These are phyloP conservation scores for Chironomus tentans DNA, from an alignment of 2,888 invertebrate species.

Conservation along the genomic window DNA sequence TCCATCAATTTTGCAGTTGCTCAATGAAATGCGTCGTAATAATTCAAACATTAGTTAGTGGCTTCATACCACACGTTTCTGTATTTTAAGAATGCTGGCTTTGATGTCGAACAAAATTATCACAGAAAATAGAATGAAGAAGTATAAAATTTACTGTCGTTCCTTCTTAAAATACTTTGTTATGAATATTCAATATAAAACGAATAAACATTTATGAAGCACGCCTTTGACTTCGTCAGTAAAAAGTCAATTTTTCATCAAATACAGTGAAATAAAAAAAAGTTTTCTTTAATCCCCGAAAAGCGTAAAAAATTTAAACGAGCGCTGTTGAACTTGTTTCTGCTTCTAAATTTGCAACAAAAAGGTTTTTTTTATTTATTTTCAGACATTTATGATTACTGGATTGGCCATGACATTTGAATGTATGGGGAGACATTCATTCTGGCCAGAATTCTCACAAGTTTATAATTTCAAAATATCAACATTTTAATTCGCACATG, in stretches of 20 bases:
- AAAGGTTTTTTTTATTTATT: background rate
- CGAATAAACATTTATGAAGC: background rate
- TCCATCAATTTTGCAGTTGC: no score
- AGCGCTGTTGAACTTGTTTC: background rate
- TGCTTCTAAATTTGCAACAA: background rate
- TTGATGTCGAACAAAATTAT: no score
- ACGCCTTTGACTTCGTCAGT: background rate
- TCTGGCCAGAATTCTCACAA: background rate
- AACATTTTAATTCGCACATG: background rate
- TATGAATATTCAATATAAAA: background rate
- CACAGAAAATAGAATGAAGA: no score
- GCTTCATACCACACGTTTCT: no score
- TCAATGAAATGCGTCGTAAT: no score
- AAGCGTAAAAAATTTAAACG: background rate
- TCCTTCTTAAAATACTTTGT: no score
- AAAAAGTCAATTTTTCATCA: background rate
- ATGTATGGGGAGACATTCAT: background rate
- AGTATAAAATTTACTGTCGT: no score
- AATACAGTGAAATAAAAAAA: no score
- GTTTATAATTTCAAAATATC: no score
- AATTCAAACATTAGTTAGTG: no score
- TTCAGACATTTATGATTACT: background rate
- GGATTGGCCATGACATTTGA: slow-evolving; percentile 25
- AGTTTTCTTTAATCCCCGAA: background rate
- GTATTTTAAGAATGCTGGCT: background rate